A percentile compares a stretch with the other conserved stretches of the same genome.
These are phyloP conservation scores for Tineola bisselliella DNA, from an alignment of 2,888 invertebrate species.

Conservation along the genomic window DNA sequence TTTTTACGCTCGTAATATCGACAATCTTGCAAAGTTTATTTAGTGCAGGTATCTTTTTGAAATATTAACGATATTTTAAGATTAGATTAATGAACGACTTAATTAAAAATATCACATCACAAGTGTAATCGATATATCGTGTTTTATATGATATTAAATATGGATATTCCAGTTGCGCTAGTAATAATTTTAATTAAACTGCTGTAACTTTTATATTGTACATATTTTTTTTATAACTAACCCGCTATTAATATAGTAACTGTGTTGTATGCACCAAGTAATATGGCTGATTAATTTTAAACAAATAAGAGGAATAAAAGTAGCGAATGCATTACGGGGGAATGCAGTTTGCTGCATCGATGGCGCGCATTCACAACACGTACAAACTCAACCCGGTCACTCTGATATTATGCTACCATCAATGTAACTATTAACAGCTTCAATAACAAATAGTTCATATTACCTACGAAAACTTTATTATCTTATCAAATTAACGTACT, in stretches of 20 bases:
- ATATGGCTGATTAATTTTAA: constrained; percentile 11
- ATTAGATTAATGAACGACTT: not conserved
- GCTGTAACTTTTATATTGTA: not conserved
- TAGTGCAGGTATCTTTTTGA: too few species aligned
- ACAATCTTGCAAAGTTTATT: not conserved
- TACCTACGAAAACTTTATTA: not conserved
- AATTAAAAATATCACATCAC: too few species aligned
- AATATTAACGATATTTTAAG: too few species aligned
- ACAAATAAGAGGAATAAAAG: constrained; percentile 12
- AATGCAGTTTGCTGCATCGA: constrained; percentile 2
- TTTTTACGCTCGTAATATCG: not conserved
- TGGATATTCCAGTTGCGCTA: not conserved
- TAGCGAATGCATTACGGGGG: constrained; percentile 11
- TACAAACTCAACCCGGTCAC: constrained; percentile 26
- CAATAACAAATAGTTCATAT: not conserved
- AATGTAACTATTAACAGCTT: not conserved
- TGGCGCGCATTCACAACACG: constrained; percentile 11
- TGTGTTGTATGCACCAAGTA: not conserved
- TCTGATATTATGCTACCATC: constrained; percentile 42
- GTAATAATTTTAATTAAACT: not conserved
- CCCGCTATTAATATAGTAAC: not conserved
- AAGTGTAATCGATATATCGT: too few species aligned
- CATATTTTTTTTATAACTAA: not conserved
- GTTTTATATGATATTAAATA: too few species aligned
- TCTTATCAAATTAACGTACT: not conserved